phyloP scores from a whole-genome alignment of 2,888 invertebrate species.

The Synanthedon andrenaeformis region DNA sequence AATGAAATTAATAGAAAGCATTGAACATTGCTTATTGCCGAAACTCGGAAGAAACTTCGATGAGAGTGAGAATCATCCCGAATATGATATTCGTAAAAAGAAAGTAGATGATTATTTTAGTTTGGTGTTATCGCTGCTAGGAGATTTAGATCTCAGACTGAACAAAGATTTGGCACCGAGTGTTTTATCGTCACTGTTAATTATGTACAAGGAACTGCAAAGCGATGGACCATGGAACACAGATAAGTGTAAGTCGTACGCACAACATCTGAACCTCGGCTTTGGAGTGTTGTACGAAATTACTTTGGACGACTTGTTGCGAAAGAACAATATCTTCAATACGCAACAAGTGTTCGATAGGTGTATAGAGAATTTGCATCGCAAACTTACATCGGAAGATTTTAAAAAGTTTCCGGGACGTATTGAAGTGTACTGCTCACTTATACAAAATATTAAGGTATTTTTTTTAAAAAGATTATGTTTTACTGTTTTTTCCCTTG shows the following conservation, averaged over 20 bases:
- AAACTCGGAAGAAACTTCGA: conserved; percentile 37
- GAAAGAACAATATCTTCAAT: conserved; percentile 19
- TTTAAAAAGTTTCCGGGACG: conserved; percentile 47
- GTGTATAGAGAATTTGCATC: conserved; percentile 34
- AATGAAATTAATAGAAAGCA: conserved; percentile 13
- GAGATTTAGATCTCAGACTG: conserved; percentile 21
- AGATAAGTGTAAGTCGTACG: conserved; percentile 20
- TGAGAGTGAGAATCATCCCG: conserved; percentile 30
- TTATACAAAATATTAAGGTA: conserved; percentile 36
- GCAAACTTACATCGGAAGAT: conserved; percentile 31
- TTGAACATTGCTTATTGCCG: conserved; percentile 30
- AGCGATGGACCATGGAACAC: conserved; percentile 34
- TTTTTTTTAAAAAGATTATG: conserved; percentile 2
- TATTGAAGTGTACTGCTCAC: conserved; percentile 36
- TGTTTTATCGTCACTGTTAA: conserved; percentile 29
- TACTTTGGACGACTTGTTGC: conserved; percentile 25
- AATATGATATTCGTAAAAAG: conserved; percentile 31
- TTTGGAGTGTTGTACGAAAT: conserved; percentile 28
- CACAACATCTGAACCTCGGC: conserved; percentile 24
- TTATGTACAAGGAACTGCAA: conserved; percentile 35
- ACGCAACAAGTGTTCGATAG: conserved; percentile 41
- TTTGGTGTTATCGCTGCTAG: conserved; percentile 22
- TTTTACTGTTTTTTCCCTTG: not conserved
- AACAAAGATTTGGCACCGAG: conserved; percentile 14
- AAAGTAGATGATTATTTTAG: conserved; percentile 25